Evolutionary conservation across 2,797 vertebrate genomes (phyloP), one percentile per base, ranked within the genome.

Genomic region (Oreortyx pictus): DNA sequence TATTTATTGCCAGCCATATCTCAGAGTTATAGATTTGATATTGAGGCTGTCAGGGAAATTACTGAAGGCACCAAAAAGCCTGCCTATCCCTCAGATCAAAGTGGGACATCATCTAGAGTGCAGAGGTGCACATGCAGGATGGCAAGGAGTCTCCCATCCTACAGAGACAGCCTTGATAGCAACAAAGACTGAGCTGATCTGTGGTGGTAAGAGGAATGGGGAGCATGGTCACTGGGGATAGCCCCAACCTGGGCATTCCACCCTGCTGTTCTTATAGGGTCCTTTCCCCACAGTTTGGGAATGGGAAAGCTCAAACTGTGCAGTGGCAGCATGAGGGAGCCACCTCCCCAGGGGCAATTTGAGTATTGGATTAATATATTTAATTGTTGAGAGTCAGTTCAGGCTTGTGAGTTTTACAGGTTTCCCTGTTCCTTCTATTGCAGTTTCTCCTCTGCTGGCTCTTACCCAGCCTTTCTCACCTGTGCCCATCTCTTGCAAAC

Each of bases 1-100:
- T 60, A 56, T 91, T 91, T 82, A 80, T 74, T 92, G 52, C 75
- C 33, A 71, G 46, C 60, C 52, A 91, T 89, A 91, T 87, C 87
- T 91, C 76, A 61, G 89, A 71, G 37, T 49, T 74, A 27, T 33
- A 72, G 49, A 27, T 89, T 85, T 68, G 73, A 64, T 91, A 89
- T 46, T 65, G 76, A 71, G 68, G 47, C 47, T 73, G 50, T 59
- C 0, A 0, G 75, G 79, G 90, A 73, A 73, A 79, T 81, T 72
- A 61, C 79, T 61, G 31, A 91, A 86, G 82, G 76, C 61, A 86
- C 61, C 9, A 3, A 62, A 76, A 75, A 73, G 10, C 65, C 68
- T 89, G 52, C 59, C 44, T 85, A 0, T 79, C 68, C 61, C 66
- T 92, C 76, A 80, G 76, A 77, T 75, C 61, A 87, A 87, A 76